Conservation (phyloP, 2,113 vertebrate species). For the Corynorhinus townsendii region DNA sequence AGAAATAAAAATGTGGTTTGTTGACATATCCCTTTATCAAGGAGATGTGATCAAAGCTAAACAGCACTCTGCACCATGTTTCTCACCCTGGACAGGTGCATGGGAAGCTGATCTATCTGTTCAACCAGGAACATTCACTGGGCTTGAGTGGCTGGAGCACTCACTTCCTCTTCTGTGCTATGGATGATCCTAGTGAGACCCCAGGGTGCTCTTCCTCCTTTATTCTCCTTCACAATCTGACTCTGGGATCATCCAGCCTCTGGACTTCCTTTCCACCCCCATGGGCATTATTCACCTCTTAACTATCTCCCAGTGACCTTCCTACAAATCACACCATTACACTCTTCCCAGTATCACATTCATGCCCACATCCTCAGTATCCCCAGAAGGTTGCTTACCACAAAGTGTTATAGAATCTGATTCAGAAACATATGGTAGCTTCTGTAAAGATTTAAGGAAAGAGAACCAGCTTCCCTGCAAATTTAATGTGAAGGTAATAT, state of each 20-base stretch:
- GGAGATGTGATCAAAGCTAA: rapidly evolving
- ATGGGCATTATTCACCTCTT: rapidly evolving
- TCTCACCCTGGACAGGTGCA: rapidly evolving
- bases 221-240: neutral
- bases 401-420: neutral
- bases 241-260: neutral
- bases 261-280: rapidly evolving
- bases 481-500: neutral
- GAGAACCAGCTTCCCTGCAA: rapidly evolving
- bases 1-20: neutral
- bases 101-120: too few relatives aligned
- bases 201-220: rapidly evolving
- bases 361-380: neutral
- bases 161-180: neutral
- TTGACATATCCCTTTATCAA: too few relatives aligned
- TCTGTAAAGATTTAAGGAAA: neutral
- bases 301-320: neutral
- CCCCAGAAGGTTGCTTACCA: rapidly evolving
- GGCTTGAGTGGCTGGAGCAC: rapidly evolving
- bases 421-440: neutral
- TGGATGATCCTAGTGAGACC: rapidly evolving
- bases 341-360: neutral
- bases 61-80: neutral
- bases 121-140: neutral
- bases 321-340: rapidly evolving